phyloP scores from a whole-genome alignment of 2,888 invertebrate genomes.

The Glyphotaelius pellucidus region DNA sequence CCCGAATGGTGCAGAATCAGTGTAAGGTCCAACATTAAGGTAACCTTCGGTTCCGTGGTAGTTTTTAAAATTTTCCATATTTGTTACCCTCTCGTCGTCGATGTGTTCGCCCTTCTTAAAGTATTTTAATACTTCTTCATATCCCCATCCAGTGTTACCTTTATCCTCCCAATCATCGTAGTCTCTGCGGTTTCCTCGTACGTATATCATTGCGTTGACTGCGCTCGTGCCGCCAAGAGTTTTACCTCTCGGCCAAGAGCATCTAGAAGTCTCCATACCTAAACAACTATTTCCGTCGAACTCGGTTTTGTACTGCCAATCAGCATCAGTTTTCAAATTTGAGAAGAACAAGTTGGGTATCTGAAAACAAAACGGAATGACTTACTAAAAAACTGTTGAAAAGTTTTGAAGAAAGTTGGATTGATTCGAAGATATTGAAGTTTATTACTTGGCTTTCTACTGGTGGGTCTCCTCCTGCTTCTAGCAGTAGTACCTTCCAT shows the following conservation, averaged over 20 bases:
- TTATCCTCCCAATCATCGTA: conserved; percentile 75
- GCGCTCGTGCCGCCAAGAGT: conserved; percentile 74
- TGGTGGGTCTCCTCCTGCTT: conserved; percentile 70
- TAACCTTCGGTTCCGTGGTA: conserved; percentile 73
- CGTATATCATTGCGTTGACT: conserved; percentile 74
- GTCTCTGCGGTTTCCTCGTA: conserved; percentile 74
- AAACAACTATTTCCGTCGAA: conserved; percentile 68
- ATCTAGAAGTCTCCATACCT: conserved; percentile 67
- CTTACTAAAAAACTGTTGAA: neutral
- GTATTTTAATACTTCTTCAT: conserved; percentile 70
- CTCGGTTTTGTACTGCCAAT: conserved; percentile 71
- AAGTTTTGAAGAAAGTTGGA: neutral
- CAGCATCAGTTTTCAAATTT: conserved; percentile 69
- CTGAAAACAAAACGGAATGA: conserved; percentile 62
- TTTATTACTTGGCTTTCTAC: conserved; percentile 58
- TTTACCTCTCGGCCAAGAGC: conserved; percentile 74
- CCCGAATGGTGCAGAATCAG: conserved; percentile 69
- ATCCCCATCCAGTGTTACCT: conserved; percentile 75
- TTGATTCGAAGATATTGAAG: neutral
- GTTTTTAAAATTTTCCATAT: conserved; percentile 67
- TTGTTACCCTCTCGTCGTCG: conserved; percentile 51
- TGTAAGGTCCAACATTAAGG: conserved; percentile 69
- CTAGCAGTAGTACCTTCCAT: conserved; percentile 71
- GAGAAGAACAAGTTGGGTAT: conserved; percentile 69
- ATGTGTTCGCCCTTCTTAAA: conserved; percentile 72